Conservation (phyloP, 1,140 invertebrate species). For the Ceratosolen solmsi region DNA sequence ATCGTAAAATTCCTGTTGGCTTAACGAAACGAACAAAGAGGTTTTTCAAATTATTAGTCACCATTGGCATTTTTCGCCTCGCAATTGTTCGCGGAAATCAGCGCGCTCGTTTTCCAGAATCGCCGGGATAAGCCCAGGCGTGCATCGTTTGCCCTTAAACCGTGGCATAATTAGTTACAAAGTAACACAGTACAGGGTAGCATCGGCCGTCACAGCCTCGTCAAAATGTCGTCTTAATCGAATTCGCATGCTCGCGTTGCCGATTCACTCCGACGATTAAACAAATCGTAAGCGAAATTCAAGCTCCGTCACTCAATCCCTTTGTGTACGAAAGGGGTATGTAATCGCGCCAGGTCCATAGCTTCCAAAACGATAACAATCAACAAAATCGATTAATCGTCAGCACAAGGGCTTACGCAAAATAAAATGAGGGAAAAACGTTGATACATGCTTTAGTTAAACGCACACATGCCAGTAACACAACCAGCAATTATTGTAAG, state of each 20-base stretch:
- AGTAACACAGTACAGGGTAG: not conserved
- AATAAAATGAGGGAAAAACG: not conserved
- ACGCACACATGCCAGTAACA: slow-evolving; percentile 27
- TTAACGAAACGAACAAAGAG: not conserved
- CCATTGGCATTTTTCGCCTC: not conserved
- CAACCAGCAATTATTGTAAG: not conserved
- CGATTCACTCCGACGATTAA: not conserved
- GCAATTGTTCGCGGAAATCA: not conserved
- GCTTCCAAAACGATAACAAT: not conserved
- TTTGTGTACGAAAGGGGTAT: not conserved
- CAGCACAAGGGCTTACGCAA: not conserved
- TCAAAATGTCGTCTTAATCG: too few relatives aligned
- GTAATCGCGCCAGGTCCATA: not conserved
- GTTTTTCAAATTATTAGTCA: slow-evolving; percentile 10
- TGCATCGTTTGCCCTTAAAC: not conserved
- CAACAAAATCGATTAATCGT: not conserved
- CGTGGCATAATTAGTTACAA: not conserved
- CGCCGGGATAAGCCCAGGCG: not conserved
- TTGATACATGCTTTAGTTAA: slow-evolving; percentile 39
- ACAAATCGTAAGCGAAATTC: not conserved
- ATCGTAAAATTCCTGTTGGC: not conserved
- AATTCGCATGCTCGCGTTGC: slow-evolving; percentile 1
- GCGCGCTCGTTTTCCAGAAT: not conserved
- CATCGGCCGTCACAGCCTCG: not conserved
- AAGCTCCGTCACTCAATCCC: not conserved